Base-by-base conservation (phyloP, 2,888 invertebrate species). In the Cecidostiba fungosa region DNA sequence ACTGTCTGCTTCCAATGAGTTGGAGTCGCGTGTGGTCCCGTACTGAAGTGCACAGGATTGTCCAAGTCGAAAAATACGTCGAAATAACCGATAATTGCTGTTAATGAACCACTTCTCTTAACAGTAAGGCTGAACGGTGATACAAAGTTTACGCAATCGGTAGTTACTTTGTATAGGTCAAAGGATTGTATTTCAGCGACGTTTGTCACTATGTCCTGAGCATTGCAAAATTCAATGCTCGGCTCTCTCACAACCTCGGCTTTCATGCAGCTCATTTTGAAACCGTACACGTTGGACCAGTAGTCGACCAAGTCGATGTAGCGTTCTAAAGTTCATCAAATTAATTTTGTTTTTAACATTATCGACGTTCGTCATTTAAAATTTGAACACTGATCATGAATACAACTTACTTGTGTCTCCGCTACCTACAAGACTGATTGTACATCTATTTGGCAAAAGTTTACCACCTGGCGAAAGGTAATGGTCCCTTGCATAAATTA, bases 1-100 rank as follows among this genome's bases (percentile, higher is more conserved):
- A 98, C 95, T 0, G 98, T 98, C 93, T 99, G 99, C 92, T 98
- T 98, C 99, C 99, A 99, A 94, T 99, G 99, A 0, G 99, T 99
- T 32, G 95, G 94, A 0, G 95, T 94, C 0, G 94, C 94, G 62
- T 95, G 94, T 3, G 98, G 98, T 0, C 97, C 96, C 0, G 98
- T 98, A 78, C 97, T 96, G 90, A 98, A 96, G 4, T 94, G 93
- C 8, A 97, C 94, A 19, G 95, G 93, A 88, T 95, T 95, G 1
- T 95, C 95, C 82, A 97, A 93, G 90, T 97, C 96, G 93, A 98
- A 98, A 91, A 96, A 96, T 39, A 96, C 97, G 93, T 98, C 98
- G 94, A 99, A 99, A 94, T 97, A 99, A 10, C 98, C 98, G 83
- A 97, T 96, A 87, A 99, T 94, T 2, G 97, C 97, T 1, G 97